Percentiles rank a stretch among this genome's conserved stretches.
phyloP scores from a whole-genome alignment of 2,888 invertebrate genomes.

The Amblyjoppa proteus region DNA sequence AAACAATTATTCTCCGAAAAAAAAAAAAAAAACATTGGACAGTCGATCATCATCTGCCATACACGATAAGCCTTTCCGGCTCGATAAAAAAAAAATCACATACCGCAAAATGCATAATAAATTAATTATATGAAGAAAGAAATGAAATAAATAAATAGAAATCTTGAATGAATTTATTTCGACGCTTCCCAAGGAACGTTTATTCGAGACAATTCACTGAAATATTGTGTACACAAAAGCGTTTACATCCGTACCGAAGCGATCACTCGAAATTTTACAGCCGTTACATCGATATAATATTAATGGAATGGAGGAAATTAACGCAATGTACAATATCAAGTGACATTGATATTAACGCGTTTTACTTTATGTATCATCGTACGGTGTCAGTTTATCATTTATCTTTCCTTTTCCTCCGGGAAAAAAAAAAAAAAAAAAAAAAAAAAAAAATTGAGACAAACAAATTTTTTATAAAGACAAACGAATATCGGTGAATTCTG shows the following conservation, averaged over 20 bases:
- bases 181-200: conserved; percentile 53
- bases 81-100: conserved; percentile 26
- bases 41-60: conserved; percentile 8
- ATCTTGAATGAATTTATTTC: conserved; percentile 48
- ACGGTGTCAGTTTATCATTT: conserved; percentile 34
- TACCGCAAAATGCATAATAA: conserved; percentile 25
- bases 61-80: background rate
- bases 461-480: conserved; percentile 67
- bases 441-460: conserved; percentile 57
- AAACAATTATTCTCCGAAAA: conserved; percentile 5
- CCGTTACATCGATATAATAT: conserved; percentile 78
- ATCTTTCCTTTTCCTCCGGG: conserved; percentile 49
- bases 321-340: conserved; percentile 81
- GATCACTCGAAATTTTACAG: conserved; percentile 74
- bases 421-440: conserved; percentile 44
- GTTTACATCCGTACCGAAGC: conserved; percentile 68
- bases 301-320: conserved; percentile 73
- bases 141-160: conserved; percentile 33
- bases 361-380: conserved; percentile 73
- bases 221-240: conserved; percentile 77
- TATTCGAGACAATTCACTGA: conserved; percentile 69
- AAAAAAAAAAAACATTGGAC: background rate
- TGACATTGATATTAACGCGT: conserved; percentile 77
- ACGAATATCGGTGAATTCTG: conserved; percentile 62
- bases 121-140: background rate